Evolutionary conservation across 2,888 invertebrate species (phyloP).

Genomic region (Cremastobaeus sp.): DNA sequence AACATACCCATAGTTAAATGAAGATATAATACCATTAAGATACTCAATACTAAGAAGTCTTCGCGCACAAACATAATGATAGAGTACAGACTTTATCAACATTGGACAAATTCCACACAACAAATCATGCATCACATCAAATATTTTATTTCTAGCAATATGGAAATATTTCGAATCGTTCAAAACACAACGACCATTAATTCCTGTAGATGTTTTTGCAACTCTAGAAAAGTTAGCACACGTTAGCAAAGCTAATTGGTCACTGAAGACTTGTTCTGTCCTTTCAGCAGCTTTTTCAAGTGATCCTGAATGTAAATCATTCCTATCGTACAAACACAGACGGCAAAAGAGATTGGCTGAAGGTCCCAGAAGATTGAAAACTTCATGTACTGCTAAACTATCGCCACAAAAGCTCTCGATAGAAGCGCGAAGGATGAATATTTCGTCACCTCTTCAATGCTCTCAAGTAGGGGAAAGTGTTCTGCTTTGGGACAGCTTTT

Average conservation of each 20-base stretch:
- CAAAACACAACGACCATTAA: constrained; percentile 38
- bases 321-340: constrained; percentile 48
- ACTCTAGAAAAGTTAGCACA: constrained; percentile 9
- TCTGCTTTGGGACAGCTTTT: too few relatives aligned
- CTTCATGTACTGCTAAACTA: constrained; percentile 52
- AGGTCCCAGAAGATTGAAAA: constrained; percentile 51
- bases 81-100: constrained; percentile 49
- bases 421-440: constrained; percentile 21
- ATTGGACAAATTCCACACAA: constrained; percentile 52
- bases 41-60: constrained; percentile 23
- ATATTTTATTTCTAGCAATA: constrained; percentile 38
- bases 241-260: constrained; percentile 13
- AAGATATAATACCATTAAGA: constrained; percentile 13
- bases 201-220: constrained; percentile 18
- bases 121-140: constrained; percentile 48
- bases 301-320: constrained; percentile 38
- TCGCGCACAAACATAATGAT: constrained; percentile 3
- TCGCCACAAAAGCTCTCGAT: constrained; percentile 52
- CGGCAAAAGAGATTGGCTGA: constrained; percentile 51
- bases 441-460: not conserved
- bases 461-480: too few relatives aligned
- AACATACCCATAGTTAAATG: constrained; percentile 46
- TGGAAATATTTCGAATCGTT: constrained; percentile 44
- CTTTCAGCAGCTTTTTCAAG: not conserved
- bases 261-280: constrained; percentile 8